Conservation (phyloP, 2,113 vertebrate species). For the Cololabis saira region DNA sequence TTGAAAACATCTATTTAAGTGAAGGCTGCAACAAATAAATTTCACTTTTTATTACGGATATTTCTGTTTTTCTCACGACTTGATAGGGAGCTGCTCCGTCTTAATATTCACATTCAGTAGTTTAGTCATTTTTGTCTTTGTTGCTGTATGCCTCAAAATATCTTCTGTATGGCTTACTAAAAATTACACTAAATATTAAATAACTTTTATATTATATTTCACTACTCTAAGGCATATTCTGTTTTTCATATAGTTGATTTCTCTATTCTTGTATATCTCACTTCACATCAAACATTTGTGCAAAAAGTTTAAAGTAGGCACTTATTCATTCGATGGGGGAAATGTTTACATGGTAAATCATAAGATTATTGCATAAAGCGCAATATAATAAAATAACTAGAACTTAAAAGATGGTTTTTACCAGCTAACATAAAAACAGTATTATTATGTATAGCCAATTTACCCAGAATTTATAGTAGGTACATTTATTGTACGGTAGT, state of each 20-base stretch:
- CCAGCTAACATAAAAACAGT: conserved; percentile 3
- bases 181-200: conserved; percentile 48
- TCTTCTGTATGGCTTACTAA: conserved; percentile 70
- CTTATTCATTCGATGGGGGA: conserved; percentile 21
- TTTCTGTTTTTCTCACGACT: no score
- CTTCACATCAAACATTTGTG: conserved; percentile 41
- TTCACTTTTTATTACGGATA: no score
- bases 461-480: neutral
- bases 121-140: conserved; percentile 25
- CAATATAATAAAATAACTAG: conserved; percentile 57
- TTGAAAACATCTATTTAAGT: neutral
- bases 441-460: neutral
- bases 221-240: conserved; percentile 15
- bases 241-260: neutral
- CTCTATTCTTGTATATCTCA: conserved; percentile 12
- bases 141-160: conserved; percentile 52
- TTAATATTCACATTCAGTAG: conserved; percentile 66
- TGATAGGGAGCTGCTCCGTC: conserved; percentile 14
- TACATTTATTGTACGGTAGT: neutral
- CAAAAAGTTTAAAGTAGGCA: conserved; percentile 49
- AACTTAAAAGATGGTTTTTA: conserved; percentile 21
- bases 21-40: neutral
- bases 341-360: conserved; percentile 79
- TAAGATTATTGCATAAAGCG: conserved; percentile 60
- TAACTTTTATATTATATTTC: conserved; percentile 33